Percentiles rank a stretch among this genome's conserved stretches.
These are phyloP conservation scores for Gephyroberyx darwinii DNA, from an alignment of 2,797 vertebrate species.

Conservation along the genomic window DNA sequence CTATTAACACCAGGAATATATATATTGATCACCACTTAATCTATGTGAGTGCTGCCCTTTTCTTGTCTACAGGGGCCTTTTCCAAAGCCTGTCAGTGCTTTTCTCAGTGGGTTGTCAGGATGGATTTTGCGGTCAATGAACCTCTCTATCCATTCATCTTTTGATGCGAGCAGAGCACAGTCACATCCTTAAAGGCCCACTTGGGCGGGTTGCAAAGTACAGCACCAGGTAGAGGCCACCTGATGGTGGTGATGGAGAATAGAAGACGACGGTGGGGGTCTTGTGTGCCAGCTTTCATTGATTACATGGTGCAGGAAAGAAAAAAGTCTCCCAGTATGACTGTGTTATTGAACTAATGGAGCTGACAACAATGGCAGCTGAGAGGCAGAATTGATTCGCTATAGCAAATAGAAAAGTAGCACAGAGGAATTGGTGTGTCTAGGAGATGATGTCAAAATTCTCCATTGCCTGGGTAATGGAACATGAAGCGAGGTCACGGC, in stretches of 20 bases:
- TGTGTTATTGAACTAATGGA: slow-evolving; percentile 43
- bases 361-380: slow-evolving; percentile 30
- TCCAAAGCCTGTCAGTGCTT: slow-evolving; percentile 23
- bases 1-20: background rate
- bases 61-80: slow-evolving; percentile 23
- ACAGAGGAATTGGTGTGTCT: background rate
- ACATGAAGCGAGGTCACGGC: background rate
- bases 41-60: background rate
- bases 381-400: slow-evolving; percentile 44
- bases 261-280: background rate
- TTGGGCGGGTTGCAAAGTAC: slow-evolving; percentile 39
- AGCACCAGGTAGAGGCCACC: slow-evolving; percentile 14
- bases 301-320: slow-evolving; percentile 32
- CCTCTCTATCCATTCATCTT: slow-evolving; percentile 33
- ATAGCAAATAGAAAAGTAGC: background rate
- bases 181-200: slow-evolving; percentile 30
- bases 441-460: background rate
- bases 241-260: slow-evolving; percentile 9
- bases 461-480: background rate
- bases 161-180: slow-evolving; percentile 36
- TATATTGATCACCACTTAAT: background rate
- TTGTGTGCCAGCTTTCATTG: slow-evolving; percentile 1
- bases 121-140: slow-evolving; percentile 34
- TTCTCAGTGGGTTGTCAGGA: slow-evolving; percentile 42
- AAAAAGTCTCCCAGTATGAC: slow-evolving; percentile 17